phyloP scores from a whole-genome alignment of 2,888 invertebrate genomes.

The Drosophila cyrtoloma region DNA sequence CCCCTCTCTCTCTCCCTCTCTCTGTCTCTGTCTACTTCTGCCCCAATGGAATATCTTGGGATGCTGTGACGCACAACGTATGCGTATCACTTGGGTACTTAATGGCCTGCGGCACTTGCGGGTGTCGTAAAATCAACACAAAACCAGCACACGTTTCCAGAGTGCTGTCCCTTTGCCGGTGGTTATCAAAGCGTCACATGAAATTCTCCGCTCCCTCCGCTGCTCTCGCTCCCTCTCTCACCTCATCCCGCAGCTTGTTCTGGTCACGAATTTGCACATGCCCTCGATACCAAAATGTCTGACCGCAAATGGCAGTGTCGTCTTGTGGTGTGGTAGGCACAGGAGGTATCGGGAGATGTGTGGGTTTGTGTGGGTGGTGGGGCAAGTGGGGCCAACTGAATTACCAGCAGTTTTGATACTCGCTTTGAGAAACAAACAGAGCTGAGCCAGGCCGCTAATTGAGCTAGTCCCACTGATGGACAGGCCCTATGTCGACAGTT shows the following conservation, averaged over 20 bases:
- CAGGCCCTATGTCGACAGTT: slow-evolving; percentile 14
- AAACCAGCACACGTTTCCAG: slow-evolving; percentile 22
- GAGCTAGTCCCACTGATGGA: slow-evolving; percentile 45
- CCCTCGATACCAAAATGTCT: slow-evolving; percentile 32
- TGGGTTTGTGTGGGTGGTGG: background rate
- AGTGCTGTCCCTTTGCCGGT: slow-evolving; percentile 38
- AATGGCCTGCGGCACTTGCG: slow-evolving; percentile 75
- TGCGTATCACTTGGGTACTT: slow-evolving; percentile 66
- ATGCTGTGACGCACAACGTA: slow-evolving; percentile 33
- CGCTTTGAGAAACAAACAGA: slow-evolving; percentile 45
- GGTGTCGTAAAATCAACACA: slow-evolving; percentile 74
- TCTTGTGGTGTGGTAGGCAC: slow-evolving; percentile 29
- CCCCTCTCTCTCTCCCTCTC: background rate
- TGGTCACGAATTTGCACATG: slow-evolving; percentile 45
- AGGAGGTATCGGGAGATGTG: slow-evolving; percentile 17
- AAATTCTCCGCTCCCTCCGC: slow-evolving; percentile 1
- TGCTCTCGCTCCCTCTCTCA: background rate
- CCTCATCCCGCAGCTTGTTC: background rate
- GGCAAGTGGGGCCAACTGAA: slow-evolving; percentile 29
- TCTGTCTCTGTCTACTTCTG: background rate
- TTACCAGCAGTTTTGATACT: slow-evolving; percentile 42
- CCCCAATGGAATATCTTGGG: slow-evolving; percentile 10
- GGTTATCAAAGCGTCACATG: slow-evolving; percentile 51
- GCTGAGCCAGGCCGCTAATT: slow-evolving; percentile 34
- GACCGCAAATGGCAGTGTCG: slow-evolving; percentile 62